Evolutionary conservation across 2,888 invertebrate species (phyloP).

Genomic region (Tenthredo livida): DNA sequence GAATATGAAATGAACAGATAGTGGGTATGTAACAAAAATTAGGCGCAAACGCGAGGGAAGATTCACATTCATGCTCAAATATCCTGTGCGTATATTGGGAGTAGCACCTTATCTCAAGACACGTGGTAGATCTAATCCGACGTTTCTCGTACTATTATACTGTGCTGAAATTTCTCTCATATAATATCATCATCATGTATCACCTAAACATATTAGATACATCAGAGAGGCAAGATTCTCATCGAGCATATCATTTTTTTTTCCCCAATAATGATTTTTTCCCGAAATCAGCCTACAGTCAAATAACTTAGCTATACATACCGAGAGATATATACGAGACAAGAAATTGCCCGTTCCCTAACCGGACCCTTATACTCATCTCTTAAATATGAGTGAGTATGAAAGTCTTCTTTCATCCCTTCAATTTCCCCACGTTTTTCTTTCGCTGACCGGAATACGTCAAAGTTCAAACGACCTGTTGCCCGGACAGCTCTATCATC

Average conservation of each 20-base stretch:
- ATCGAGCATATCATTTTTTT: neutral
- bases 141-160: neutral
- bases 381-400: neutral
- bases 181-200: neutral
- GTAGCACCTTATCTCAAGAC: conserved; percentile 25
- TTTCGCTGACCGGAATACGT: neutral
- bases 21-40: neutral
- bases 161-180: neutral
- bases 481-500: conserved; percentile 19
- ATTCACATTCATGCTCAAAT: neutral
- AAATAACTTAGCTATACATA: neutral
- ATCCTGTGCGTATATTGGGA: neutral
- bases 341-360: neutral
- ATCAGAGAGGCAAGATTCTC: conserved; percentile 35
- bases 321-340: neutral
- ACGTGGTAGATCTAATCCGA: neutral
- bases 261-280: neutral
- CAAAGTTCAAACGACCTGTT: conserved; percentile 26
- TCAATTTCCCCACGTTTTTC: neutral
- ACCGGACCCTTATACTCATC: neutral
- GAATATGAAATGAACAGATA: neutral
- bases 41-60: neutral
- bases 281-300: neutral
- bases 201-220: neutral
- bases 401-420: neutral